Base-by-base conservation (phyloP, 2,888 invertebrate genomes). In the Callinectes sapidus region DNA sequence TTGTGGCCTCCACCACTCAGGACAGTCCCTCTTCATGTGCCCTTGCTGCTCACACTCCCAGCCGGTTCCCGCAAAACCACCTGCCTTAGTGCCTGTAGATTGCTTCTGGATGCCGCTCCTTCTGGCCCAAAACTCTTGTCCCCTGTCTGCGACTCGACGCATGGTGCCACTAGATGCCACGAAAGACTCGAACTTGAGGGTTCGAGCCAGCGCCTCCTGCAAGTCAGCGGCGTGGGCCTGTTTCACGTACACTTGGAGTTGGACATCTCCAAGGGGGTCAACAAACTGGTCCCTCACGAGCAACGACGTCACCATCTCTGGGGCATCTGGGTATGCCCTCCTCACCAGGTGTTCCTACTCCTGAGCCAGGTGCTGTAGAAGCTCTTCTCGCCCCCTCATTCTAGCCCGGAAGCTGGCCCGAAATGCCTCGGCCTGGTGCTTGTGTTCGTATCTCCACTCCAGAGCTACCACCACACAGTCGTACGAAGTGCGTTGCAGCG, bases 291-390 rank as follows among this genome's bases (percentile, higher is more conserved):
- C 55, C 55, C 23, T 28, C 32, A 85, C 23, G 28, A 90, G 32
- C 16, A 85, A 10, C 3, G 85, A 71, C 18, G 16, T 54, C 81
- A 48, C 16, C 28, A 23, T 48, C 28, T 90, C 81, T 13, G 13
- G 23, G 54, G n/a, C n/a, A n/a, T n/a, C n/a, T n/a, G n/a, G n/a
- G n/a, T n/a, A n/a, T n/a, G n/a, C n/a, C n/a, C n/a, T 55, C 6
- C 85, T 71, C 23, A 81, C 90, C 81, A 90, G 35, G 23, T 23
- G 28, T 81, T 90, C 90, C 54, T 85, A 39, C 28, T 90, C 90
- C 42, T 85, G 54, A 6, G 85, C 48, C 16, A 81, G 81, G 48
- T 90, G 81, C 81, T 77, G 54, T n/a, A 85, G 48, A 1, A 85
- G 48, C n/a, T 90, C 85, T 54, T 85, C 90, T 18, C 54, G 32